Evolutionary conservation across 2,888 invertebrate species (phyloP).

Genomic region (Gymnoscelis rufifasciata): DNA sequence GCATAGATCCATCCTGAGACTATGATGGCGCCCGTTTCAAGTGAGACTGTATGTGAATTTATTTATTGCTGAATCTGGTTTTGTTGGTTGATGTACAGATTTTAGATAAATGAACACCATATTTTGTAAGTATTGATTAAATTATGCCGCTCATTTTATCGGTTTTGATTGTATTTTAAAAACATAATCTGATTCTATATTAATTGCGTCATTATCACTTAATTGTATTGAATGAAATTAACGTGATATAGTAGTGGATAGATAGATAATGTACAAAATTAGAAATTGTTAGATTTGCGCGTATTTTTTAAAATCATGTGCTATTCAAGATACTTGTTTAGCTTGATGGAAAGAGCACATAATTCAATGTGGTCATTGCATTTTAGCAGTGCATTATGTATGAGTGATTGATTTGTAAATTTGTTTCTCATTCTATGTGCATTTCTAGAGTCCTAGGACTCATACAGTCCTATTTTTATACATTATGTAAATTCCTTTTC

Average conservation of each 20-base stretch:
- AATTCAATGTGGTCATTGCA: conserved; percentile 63
- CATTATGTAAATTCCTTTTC: conserved; percentile 75
- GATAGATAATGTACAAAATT: conserved; percentile 72
- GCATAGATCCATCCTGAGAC: conserved; percentile 57
- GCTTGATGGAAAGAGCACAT: conserved; percentile 55
- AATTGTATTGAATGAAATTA: conserved; percentile 59
- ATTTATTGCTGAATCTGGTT: conserved; percentile 70
- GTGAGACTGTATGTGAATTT: conserved; percentile 72
- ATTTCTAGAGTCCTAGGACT: conserved; percentile 69
- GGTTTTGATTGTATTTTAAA: conserved; percentile 48
- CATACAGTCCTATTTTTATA: conserved; percentile 79
- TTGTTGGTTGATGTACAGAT: conserved; percentile 69
- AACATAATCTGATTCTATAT: conserved; percentile 57
- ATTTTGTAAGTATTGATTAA: conserved; percentile 63
- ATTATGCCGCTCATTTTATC: conserved; percentile 54
- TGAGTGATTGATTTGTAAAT: conserved; percentile 66
- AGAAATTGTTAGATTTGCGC: conserved; percentile 68
- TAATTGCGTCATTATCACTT: conserved; percentile 55
- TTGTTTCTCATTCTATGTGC: conserved; percentile 71
- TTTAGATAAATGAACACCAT: conserved; percentile 55
- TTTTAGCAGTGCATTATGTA: conserved; percentile 64
- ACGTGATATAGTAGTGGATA: conserved; percentile 70
- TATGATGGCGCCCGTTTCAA: conserved; percentile 60
- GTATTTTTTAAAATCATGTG: conserved; percentile 72
- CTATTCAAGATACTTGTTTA: conserved; percentile 64